Conservation (phyloP, 30 jellyfish, hydroid and myxozoan genomes). For the Rhopilema esculentum region DNA sequence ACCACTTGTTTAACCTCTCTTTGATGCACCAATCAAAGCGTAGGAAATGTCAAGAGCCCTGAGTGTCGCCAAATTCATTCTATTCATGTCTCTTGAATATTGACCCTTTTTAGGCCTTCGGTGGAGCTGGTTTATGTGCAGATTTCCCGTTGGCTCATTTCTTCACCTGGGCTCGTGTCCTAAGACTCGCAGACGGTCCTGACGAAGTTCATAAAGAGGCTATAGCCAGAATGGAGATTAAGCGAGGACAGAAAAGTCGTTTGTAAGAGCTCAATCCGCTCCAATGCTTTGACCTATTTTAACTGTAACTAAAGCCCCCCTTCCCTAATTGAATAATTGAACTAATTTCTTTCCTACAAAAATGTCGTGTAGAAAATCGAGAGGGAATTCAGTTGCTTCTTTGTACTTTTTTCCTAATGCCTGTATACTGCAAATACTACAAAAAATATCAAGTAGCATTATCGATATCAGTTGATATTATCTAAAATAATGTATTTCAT, state of each 20-base stretch:
- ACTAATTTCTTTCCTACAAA: too few species aligned
- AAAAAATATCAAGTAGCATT: too few species aligned
- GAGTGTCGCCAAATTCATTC: too few species aligned
- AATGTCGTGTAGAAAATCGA: neutral
- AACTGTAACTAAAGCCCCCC: too few species aligned
- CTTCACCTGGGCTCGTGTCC: conserved; percentile 92
- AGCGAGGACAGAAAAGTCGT: conserved; percentile 15
- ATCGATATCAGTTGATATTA: neutral
- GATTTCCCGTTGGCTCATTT: conserved; percentile 88
- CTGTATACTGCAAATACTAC: too few species aligned
- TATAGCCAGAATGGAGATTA: conserved; percentile 86
- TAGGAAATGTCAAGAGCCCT: too few species aligned
- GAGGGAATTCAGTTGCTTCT: neutral
- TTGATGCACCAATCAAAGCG: too few species aligned
- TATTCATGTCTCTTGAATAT: too few species aligned
- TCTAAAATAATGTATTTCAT: too few species aligned
- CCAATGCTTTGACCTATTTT: too few species aligned
- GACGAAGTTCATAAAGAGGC: conserved; percentile 92
- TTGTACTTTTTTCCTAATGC: neutral
- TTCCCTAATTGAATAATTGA: too few species aligned
- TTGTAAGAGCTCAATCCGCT: neutral
- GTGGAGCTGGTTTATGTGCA: conserved; percentile 92
- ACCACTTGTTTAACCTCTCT: too few species aligned
- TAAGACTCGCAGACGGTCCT: conserved; percentile 98
- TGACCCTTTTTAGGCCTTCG: conserved; percentile 73